Base-by-base conservation (phyloP, 2,888 invertebrate species). In the Muscina levida region DNA sequence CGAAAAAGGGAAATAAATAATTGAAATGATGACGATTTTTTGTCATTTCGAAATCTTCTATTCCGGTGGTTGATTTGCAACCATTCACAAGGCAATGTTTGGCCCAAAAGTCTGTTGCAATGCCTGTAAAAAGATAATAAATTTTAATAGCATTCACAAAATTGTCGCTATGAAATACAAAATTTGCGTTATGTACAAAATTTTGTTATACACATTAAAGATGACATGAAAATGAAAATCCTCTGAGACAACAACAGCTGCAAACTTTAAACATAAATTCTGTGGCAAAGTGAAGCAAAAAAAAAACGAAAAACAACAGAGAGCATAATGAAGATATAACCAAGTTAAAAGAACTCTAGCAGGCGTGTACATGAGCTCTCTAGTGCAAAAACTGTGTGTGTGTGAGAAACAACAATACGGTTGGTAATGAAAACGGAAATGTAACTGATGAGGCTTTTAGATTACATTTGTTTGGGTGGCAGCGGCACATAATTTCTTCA, bases 371-470 rank as follows among this genome's bases (percentile, higher is more conserved):
- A 46, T 31, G 31, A 31, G 31, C 8, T 31, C 8, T 31, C 31
- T 31, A 31, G 31, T 8, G 31, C 4, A 31, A 31, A 5, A 31
- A 5, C n/a, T n/a, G n/a, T 31, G 3, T 8, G 31, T 31, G 8
- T 31, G 8, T 5, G 31, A 31, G 3, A 31, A 3, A 31, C 31
- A 31, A 31, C 31, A 31, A 31, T 31, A 31, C 31, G 3, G 31
- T 31, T 17, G 31, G 83, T 87, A 86, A 85, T 84, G 82, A 85
- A 84, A 85, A 82, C 82, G 83, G 85, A 85, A 85, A 83, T 85
- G 85, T 85, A 85, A 84, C 73, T 82, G 84, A 85, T 84, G 85
- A 83, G 85, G 84, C 74, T 66, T 59, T 75, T 48, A 1, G 59
- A 42, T 62, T 37, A 62, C 37, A 19, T 62, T 22, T 39, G 59